Evolutionary conservation across 2,113 vertebrate genomes (phyloP).

Genomic region (Charina bottae): DNA sequence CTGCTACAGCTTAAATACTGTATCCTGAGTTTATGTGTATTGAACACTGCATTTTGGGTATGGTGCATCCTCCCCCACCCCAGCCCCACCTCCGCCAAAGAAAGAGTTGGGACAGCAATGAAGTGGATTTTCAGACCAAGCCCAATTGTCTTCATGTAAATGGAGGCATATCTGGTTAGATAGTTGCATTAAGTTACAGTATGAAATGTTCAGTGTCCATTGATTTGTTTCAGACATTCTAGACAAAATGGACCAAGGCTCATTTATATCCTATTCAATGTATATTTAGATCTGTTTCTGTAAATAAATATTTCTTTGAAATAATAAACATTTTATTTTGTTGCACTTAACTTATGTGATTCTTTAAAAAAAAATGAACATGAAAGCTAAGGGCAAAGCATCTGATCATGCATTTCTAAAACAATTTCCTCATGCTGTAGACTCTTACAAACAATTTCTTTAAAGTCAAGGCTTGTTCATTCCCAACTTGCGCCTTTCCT

Average conservation of each 20-base stretch:
- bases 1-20: background rate
- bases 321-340: constrained; percentile 46
- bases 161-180: background rate
- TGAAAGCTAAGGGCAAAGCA: constrained; percentile 2
- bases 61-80: background rate
- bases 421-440: background rate
- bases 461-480: background rate
- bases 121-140: background rate
- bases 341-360: constrained; percentile 22
- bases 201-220: background rate
- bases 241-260: background rate
- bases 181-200: background rate
- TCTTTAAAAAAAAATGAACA: background rate
- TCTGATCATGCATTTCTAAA: background rate
- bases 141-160: background rate
- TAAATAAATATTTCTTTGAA: constrained; percentile 39
- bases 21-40: background rate
- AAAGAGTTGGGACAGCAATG: background rate
- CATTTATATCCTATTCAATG: background rate
- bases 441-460: background rate
- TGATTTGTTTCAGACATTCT: background rate
- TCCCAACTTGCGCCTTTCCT: background rate
- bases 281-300: constrained; percentile 35
- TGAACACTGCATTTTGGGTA: background rate
- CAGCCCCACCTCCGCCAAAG: too few species aligned